Evolutionary conservation across 2,888 invertebrate genomes (phyloP), one percentile per base, ranked within the genome.

Genomic region (Pseudeuparius sepicola): DNA sequence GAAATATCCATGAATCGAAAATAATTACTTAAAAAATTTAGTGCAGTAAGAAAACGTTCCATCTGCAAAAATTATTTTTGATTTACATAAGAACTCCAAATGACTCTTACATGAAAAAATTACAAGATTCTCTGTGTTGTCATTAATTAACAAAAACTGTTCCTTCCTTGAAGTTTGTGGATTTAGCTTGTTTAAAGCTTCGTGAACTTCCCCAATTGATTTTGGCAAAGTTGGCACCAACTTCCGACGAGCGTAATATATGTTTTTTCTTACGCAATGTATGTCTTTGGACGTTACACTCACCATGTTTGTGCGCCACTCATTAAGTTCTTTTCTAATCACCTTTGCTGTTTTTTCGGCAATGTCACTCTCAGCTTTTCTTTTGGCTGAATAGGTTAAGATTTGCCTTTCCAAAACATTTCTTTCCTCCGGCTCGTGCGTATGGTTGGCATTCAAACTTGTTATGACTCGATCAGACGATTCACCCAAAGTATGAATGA

Each of bases 11-110:
- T 12, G 3, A 13, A 27, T 27, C 2, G 27, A 13, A 13, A 13
- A 27, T 13, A 12, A 13, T 27, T 27, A 15, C 11, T 27, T 27
- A 27, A 27, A 27, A 13, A 27, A 27, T 13, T 13, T 27, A 13
- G 27, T 27, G 27, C 13, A 27, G 13, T 27, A 27, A 13, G 27
- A 27, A 10, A 27, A 27, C 3, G 27, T 27, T 27, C 27, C 13
- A 13, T 27, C 27, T 13, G 15, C 13, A 27, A 15, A 27, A 13
- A 27, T 13, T 13, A 27, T 13, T 13, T 27, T 13, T 13, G 27
- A 13, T 27, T 27, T 27, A 27, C 12, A 27, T 13, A 12, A 13
- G 6, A 27, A 27, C 12, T 27, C n/a, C 13, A 27, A 27, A 27
- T 27, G 14, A 27, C 13, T 13, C 3, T 13, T 3, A 27, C 27